Evolutionary conservation across 2,888 invertebrate species (phyloP), one percentile per base, ranked within the genome.

Genomic region (Spisula solida): DNA sequence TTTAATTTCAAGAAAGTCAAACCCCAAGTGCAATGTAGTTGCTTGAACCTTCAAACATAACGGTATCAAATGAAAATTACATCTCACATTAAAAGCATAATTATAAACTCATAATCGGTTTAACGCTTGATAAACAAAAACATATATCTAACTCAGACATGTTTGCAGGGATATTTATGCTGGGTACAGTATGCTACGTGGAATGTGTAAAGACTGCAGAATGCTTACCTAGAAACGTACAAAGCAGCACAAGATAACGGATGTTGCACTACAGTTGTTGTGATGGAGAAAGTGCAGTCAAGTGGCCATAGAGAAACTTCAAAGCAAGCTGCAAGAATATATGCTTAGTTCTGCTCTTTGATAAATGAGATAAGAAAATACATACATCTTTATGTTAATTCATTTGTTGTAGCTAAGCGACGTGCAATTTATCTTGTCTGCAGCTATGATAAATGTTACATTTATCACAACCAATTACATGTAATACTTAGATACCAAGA

Each of bases 361-460:
- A 75, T 75, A 75, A 75, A 75, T 75, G 75, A 34, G 75, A 18
- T 31, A 31, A 0, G 31, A 75, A 31, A 34, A 16, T 34, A 16
- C 75, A 18, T 34, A 34, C 75, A 75, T 75, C 75, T 34, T 75
- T 18, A 34, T 16, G 75, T 75, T 75, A 75, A 75, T 34, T 75
- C 75, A 75, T 75, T 75, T 31, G 34, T 34, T 34, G 34, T 25
- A 75, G n/a, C 31, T 14, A 10, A 75, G 34, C 31, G 29, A 75
- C 18, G 5, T 31, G 16, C 16, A 18, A 18, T 75, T 6, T 18
- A 75, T 29, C 31, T 75, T 31, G 75, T 75, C 75, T 75, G 16
- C 31, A 75, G 16, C 8, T 14, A 34, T 75, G 34, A 75, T 75
- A 14, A 75, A 75, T 75, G 75, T 34, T 12, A 18, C 14, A 31